Evolutionary conservation across 1,140 invertebrate species (phyloP).

Genomic region (Micrasema minimum): DNA sequence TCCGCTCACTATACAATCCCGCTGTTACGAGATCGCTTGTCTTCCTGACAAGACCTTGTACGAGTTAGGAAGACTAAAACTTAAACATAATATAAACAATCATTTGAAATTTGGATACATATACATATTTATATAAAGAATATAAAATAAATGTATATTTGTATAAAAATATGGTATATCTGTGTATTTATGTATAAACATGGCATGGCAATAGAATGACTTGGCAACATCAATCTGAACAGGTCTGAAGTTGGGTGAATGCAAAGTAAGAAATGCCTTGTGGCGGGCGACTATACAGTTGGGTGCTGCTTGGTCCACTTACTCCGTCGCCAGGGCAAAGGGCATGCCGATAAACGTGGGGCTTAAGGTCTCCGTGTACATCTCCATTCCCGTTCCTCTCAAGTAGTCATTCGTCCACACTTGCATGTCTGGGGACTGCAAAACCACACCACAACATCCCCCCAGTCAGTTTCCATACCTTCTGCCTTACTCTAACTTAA

Average conservation of each 20-base stretch:
- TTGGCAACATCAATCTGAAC: constrained; percentile 16
- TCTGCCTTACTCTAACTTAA: constrained; percentile 23
- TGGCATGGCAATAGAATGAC: constrained; percentile 16
- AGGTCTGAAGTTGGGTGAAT: constrained; percentile 15
- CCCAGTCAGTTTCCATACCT: neutral
- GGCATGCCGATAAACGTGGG: constrained; percentile 96
- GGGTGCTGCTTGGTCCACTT: constrained; percentile 72
- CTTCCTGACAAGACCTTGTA: neutral
- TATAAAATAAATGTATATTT: constrained; percentile 3
- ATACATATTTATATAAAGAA: constrained; percentile 3
- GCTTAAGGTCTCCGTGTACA: constrained; percentile 98
- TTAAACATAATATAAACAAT: constrained; percentile 17
- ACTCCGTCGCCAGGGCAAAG: constrained; percentile 97
- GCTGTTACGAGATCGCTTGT: neutral
- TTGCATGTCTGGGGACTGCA: constrained; percentile 91
- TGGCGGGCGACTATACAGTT: constrained; percentile 25
- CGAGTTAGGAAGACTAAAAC: neutral
- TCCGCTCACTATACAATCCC: no score
- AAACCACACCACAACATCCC: constrained; percentile 43
- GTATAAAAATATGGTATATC: neutral
- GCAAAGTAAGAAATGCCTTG: constrained; percentile 30
- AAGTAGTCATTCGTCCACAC: constrained; percentile 99
- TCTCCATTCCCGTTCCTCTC: constrained; percentile 98
- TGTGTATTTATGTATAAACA: constrained; percentile 26
- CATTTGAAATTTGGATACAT: constrained; percentile 3